A percentile compares a stretch with the other conserved stretches of the same genome.
These are phyloP conservation scores for Montifringilla adamsi DNA, from an alignment of 2,113 vertebrate genomes.

Conservation along the genomic window DNA sequence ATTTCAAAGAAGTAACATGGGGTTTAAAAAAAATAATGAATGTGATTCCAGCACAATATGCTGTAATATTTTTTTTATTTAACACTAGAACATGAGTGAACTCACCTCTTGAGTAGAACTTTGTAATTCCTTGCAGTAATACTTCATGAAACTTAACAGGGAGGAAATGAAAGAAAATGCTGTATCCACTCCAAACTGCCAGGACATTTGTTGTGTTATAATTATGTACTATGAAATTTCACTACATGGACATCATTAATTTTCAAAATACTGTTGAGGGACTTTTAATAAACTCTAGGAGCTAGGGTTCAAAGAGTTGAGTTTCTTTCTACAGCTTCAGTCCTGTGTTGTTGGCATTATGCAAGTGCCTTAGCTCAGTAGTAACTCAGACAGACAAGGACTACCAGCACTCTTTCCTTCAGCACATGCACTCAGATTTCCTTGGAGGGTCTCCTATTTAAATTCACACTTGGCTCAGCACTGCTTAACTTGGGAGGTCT, in stretches of 20 bases:
- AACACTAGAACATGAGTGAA: not conserved
- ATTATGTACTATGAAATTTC: not conserved
- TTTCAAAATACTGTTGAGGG: not conserved
- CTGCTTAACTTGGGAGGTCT: conserved; percentile 43
- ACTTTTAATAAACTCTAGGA: not conserved
- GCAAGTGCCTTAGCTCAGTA: not conserved
- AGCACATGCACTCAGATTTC: conserved; percentile 1
- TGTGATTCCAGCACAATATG: not conserved
- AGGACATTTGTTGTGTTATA: not conserved
- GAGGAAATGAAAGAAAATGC: not conserved
- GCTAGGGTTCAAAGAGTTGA: not conserved
- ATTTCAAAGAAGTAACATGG: not conserved
- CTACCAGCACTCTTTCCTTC: conserved; percentile 28
- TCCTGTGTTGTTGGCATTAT: not conserved
- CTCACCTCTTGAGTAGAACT: not conserved
- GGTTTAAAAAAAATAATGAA: not conserved
- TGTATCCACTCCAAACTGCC: not conserved
- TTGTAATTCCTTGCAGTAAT: not conserved
- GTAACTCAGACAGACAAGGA: conserved; percentile 36
- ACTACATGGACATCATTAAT: not conserved
- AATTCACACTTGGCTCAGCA: conserved; percentile 37
- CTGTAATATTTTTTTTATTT: not conserved
- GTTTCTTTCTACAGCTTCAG: not conserved
- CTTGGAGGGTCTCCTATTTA: conserved; percentile 45
- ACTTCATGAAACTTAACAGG: not conserved